Base-by-base conservation (phyloP, 2,797 vertebrate species). In the Liparis tanakae region DNA sequence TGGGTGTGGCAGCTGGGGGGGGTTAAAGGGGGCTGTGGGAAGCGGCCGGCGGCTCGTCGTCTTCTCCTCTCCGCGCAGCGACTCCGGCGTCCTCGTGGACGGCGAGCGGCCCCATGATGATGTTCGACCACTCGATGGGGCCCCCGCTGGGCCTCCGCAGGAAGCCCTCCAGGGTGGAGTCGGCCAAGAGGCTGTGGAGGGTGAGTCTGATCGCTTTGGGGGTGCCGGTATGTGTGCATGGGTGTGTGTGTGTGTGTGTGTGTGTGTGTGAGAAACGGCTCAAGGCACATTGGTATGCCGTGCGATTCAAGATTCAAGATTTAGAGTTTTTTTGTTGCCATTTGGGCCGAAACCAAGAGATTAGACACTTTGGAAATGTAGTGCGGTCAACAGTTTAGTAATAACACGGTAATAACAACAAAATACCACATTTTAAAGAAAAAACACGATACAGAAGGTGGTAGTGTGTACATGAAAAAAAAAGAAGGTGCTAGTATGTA, bases 161-260 rank as follows among this genome's bases (percentile, higher is more conserved):
- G 85, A 96, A 95, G 69, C 88, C 93, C 69, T 96, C 96, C 62
- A 90, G 93, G 82, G 93, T 95, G 85, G 94, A 95, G 89, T 95
- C 91, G 12, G 91, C 97, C 22, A 98, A 95, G 90, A 96, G 91
- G 66, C 84, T 97, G 62, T 97, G 94, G 94, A 96, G 92, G 97
- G 98, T 99, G 93, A 97, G 97, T 89, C 37, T 0, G 7, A 58
- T 30, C 4, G 25, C 25, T 30, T 30, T 30, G 25, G 25, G 25
- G 25, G 25, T 30, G 25, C 25, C 25, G 25, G 25, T 30, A 4
- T 30, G 25, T 30, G 25, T n/a, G n/a, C n/a, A n/a, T n/a, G n/a
- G n/a, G n/a, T 20, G 66, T 57, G 44, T 68, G 54, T 70, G 53
- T 65, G 18, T 44, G 33, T 59, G 37, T 51, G 20, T 71, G 59